Evolutionary conservation across 1,140 invertebrate species (phyloP), one percentile per base, ranked within the genome.

Genomic region (Araneus ventricosus): DNA sequence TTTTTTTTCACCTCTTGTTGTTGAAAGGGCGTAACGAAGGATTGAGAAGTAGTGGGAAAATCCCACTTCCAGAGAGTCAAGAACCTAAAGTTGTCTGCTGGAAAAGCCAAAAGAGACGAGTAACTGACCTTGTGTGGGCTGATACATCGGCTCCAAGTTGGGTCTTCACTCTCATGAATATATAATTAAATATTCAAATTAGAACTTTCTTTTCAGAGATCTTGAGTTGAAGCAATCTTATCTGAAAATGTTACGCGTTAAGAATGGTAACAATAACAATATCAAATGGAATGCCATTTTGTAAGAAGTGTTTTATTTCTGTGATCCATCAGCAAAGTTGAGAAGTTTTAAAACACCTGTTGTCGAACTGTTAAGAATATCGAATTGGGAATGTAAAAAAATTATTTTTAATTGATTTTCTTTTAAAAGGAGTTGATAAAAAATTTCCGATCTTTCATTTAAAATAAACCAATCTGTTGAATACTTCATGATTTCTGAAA

Each of bases 81-180:
- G 80, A 84, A 84, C 80, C 80, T 84, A 84, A 41, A 52, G 70
- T 75, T 84, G 45, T 45, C 80, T 84, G 80, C 22, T 84, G 80
- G 70, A 34, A 75, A 75, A 41, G 45, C 45, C 45, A 30, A 84
- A 84, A 45, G 6, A 45, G 30, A 27, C 24, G 39, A 84, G 80
- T 52, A 84, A 84, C 80, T 84, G 80, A 84, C 80, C 80, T 84
- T 84, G 80, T 84, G 80, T 84, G 80, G 80, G 80, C 39, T 52
- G 80, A 84, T 84, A 24, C 80, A 84, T 84, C 45, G 80, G 80
- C 80, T 84, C 80, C 80, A 52, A 84, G 80, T 84, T 52, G 80
- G 39, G 39, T 41, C 45, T 84, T 84, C 45, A 84, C 39, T 84
- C 80, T 84, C 45, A 41, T 84, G 80, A 75, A 75, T 75, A 75